Conservation (phyloP, 2,888 invertebrate genomes). For the Aporophyla lueneburgensis region DNA sequence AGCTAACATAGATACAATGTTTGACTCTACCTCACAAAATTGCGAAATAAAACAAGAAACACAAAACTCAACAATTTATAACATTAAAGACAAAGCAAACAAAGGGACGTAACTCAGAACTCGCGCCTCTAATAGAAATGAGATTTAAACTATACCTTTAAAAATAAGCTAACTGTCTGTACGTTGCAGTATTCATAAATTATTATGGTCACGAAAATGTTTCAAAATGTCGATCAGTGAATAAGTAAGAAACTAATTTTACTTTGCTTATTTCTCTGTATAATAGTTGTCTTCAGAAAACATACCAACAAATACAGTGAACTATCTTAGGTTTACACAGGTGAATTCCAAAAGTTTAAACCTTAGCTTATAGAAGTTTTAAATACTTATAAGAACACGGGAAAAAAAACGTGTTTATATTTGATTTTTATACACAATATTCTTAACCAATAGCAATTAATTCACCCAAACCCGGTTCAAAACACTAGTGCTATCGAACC, state of each 20-base stretch:
- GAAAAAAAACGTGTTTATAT: neutral
- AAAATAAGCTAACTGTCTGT: constrained; percentile 22
- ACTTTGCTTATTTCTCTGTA: no score
- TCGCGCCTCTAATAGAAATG: constrained; percentile 55
- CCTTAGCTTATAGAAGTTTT: no score
- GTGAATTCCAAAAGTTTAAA: no score
- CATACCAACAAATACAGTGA: no score
- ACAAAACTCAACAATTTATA: constrained; percentile 28
- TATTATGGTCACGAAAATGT: neutral
- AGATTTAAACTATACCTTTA: constrained; percentile 10
- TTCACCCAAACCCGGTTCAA: neutral
- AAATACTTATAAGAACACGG: no score
- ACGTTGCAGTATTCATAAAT: neutral
- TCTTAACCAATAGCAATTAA: neutral
- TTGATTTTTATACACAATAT: neutral
- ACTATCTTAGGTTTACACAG: no score
- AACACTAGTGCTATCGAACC: constrained; percentile 23
- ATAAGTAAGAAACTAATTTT: no score
- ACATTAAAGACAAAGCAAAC: constrained; percentile 57
- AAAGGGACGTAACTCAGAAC: constrained; percentile 57
- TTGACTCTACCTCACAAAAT: constrained; percentile 4
- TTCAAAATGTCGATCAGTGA: neutral
- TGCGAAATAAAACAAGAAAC: constrained; percentile 13
- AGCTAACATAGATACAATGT: no score
- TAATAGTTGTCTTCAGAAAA: no score